phyloP scores from a whole-genome alignment of 2,113 vertebrate species.

The Eira barbara region DNA sequence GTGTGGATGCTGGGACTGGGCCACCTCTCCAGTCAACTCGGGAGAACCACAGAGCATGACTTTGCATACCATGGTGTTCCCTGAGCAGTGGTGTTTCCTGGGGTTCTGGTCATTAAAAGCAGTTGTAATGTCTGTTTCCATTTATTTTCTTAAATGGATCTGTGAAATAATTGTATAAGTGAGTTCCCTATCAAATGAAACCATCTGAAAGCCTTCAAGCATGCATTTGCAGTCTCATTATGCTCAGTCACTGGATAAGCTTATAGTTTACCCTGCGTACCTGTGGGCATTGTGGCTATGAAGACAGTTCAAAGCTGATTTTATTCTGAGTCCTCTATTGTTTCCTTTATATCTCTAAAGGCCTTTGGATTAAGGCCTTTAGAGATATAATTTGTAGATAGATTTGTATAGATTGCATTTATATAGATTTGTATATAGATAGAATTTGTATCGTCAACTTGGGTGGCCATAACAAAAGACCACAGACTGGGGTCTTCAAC shows the following conservation, averaged over 20 bases:
- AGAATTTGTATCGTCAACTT: background rate
- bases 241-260: background rate
- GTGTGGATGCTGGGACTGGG: too few relatives aligned
- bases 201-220: background rate
- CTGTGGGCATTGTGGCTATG: background rate
- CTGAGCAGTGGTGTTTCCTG: background rate
- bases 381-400: too few relatives aligned
- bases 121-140: background rate
- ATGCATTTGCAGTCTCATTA: fast-evolving
- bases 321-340: background rate
- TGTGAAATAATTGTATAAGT: background rate
- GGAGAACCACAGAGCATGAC: background rate
- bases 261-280: too few relatives aligned
- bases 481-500: background rate
- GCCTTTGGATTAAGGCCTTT: background rate
- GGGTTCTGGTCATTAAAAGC: background rate
- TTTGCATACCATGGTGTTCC: background rate
- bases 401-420: too few relatives aligned
- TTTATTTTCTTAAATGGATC: background rate
- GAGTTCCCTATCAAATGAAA: background rate
- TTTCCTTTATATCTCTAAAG: background rate
- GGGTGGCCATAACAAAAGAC: background rate
- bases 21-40: background rate
- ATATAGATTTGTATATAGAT: too few relatives aligned
- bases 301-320: background rate